Conservation (phyloP, 2,113 vertebrate species). For the Tachuris rubrigastra region DNA sequence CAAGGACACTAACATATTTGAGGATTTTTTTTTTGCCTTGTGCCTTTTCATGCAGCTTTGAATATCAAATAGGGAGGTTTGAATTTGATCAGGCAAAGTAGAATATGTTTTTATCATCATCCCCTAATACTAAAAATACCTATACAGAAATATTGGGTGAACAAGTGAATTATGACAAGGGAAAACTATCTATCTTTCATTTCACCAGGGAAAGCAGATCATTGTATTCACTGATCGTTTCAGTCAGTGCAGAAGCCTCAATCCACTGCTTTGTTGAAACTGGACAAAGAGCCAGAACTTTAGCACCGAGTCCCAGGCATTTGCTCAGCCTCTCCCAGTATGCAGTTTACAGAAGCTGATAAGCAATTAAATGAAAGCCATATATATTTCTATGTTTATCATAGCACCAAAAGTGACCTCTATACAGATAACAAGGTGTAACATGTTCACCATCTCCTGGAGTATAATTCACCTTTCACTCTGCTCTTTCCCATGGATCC, state of each 20-base stretch:
- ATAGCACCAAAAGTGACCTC: background rate
- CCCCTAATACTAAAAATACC: background rate
- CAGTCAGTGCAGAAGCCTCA: background rate
- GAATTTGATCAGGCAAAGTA: background rate
- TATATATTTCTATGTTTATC: accelerated
- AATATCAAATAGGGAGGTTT: background rate
- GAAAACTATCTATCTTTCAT: background rate
- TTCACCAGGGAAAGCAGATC: background rate
- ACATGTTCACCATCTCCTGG: background rate
- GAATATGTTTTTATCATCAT: background rate
- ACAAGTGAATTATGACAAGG: background rate
- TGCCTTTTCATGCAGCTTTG: background rate
- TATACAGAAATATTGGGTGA: background rate
- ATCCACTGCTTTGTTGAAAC: background rate
- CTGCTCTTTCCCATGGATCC: background rate
- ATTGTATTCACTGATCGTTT: background rate
- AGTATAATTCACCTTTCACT: background rate
- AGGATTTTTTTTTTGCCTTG: background rate
- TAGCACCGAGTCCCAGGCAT: background rate
- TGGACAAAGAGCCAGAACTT: background rate
- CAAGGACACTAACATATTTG: background rate
- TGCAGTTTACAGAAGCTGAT: background rate
- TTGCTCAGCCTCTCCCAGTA: background rate
- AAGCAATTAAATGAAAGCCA: background rate
- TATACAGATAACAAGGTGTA: background rate